Evolutionary conservation across 2,113 vertebrate genomes (phyloP).

Genomic region (Elephas maximus): DNA sequence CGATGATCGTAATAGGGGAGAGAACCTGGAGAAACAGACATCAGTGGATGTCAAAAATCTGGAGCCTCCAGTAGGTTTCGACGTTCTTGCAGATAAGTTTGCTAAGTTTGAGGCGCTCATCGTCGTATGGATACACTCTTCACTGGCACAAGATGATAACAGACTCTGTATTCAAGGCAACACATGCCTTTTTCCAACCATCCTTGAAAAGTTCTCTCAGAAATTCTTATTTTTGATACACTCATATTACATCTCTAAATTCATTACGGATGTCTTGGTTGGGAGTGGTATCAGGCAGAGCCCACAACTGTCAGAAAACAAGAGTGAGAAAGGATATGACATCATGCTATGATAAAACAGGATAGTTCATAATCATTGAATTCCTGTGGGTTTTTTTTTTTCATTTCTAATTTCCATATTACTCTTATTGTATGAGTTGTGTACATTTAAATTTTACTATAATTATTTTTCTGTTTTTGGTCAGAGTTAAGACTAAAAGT

Average conservation of each 20-base stretch:
- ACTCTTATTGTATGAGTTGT: background rate
- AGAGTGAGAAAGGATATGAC: background rate
- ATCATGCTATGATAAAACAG: background rate
- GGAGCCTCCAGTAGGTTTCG: background rate
- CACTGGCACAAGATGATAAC: background rate
- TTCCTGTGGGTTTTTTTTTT: background rate
- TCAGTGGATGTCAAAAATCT: background rate
- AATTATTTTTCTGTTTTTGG: background rate
- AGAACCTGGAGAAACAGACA: constrained; percentile 29
- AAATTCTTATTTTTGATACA: constrained; percentile 1
- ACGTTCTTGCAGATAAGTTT: background rate
- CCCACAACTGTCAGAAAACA: background rate
- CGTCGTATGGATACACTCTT: background rate
- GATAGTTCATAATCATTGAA: background rate
- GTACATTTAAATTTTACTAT: background rate
- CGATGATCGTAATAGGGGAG: background rate
- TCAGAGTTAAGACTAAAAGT: background rate
- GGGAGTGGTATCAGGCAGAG: background rate
- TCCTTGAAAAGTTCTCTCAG: background rate
- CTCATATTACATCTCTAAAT: background rate
- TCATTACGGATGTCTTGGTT: background rate
- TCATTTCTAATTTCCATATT: background rate
- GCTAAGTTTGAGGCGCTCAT: background rate
- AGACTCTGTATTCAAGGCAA: background rate
- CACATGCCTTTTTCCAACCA: background rate